Conservation (phyloP, 2,888 invertebrate genomes). For the Noctua fimbriata region DNA sequence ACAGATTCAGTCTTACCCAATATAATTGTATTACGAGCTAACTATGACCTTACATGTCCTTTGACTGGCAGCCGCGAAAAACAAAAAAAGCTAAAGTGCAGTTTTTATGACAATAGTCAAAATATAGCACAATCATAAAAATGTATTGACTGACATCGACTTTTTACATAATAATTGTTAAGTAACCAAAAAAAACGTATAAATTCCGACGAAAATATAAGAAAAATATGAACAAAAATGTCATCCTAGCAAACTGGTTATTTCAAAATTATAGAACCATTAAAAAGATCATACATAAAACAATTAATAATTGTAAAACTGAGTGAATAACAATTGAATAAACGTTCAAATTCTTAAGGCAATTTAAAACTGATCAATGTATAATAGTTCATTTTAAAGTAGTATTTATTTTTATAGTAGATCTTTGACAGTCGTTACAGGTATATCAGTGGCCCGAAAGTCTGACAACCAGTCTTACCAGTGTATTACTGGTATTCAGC, state of each 20-base stretch:
- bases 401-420: too few species aligned
- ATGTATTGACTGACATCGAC: slow-evolving; percentile 3
- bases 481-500: too few species aligned
- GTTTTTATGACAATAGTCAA: neutral
- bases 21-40: neutral
- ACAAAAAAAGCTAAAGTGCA: neutral
- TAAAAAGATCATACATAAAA: neutral
- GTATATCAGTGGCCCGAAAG: too few species aligned
- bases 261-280: neutral
- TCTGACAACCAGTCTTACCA: too few species aligned
- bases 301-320: neutral
- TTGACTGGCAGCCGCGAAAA: neutral
- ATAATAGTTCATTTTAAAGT: too few species aligned
- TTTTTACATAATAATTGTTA: neutral
- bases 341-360: neutral
- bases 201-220: neutral
- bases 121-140: slow-evolving; percentile 25
- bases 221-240: neutral
- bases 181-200: neutral
- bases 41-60: neutral
- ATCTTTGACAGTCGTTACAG: too few species aligned
- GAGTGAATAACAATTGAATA: neutral
- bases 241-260: neutral
- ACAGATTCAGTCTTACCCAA: slow-evolving; percentile 16
- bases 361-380: neutral